Evolutionary conservation across 1,140 invertebrate species (phyloP), one percentile per base, ranked within the genome.

Genomic region (Drosophila nikananu): DNA sequence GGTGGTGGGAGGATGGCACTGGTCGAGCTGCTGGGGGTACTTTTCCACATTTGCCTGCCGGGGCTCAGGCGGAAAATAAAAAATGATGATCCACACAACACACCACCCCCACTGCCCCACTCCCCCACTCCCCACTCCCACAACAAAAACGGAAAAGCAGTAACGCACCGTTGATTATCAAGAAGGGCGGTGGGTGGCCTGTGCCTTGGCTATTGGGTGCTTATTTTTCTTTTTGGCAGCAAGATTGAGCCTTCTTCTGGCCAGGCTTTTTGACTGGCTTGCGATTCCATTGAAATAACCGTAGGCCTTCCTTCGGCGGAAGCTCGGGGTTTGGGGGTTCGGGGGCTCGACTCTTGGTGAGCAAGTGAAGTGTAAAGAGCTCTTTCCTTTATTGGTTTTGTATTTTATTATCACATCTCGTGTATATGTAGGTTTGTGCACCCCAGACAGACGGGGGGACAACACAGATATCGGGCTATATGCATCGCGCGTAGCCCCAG

Each of bases 371-470:
- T 92, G 91, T 92, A 91, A 92, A 92, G 83, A 86, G 91, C 91
- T 91, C 83, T 92, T 92, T 92, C 91, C 91, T 86, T 92, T 91
- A 92, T 92, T 91, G 86, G 91, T 92, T 91, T 92, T 92, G 83
- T 92, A 87, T 92, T 91, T 91, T 90, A 92, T 91, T 92, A 91
- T 92, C 90, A 84, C 84, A 89, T 90, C 87, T 84, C 84, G 84
- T 84, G 79, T 84, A 84, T 89, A 58, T 2, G 19, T 52, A 46
- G 42, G 48, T 35, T 32, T 1, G 27, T 27, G n/a, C n/a, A 27
- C 27, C 27, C 27, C 60, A 19, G 42, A 51, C 35, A 65, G 21
- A 10, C 23, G 15, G 49, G 37, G 15, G 49, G 37, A 39, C 37
- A 41, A 32, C 13, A 5, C 60, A 25, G 17, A 51, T 64, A 42